phyloP scores from a whole-genome alignment of 2,797 vertebrate species.

The Paedocypris micromegethes region DNA sequence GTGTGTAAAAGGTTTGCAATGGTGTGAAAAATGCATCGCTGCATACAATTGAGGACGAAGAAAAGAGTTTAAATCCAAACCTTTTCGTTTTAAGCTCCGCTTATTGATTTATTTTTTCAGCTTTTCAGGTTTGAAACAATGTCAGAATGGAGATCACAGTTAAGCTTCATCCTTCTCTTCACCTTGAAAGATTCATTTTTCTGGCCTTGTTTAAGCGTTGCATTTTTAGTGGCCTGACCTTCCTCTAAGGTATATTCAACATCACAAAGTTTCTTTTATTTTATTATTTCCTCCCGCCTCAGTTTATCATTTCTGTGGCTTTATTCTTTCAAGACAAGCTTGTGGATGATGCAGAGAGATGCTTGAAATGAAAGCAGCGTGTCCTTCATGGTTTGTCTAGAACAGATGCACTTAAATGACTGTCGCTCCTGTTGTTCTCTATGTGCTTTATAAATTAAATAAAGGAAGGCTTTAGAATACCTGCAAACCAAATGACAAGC shows the following conservation, averaged over 20 bases:
- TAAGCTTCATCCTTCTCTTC: slow-evolving; percentile 1
- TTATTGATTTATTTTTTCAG: slow-evolving; percentile 1
- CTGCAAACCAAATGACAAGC: too few species aligned
- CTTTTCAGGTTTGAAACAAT: not conserved
- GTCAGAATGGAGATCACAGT: not conserved
- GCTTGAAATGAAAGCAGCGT: not conserved
- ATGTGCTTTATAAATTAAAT: too few species aligned
- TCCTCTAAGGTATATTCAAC: slow-evolving; percentile 38
- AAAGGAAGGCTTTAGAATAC: too few species aligned
- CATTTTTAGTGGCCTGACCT: slow-evolving; percentile 31
- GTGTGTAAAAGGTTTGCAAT: slow-evolving; percentile 1
- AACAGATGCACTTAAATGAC: not conserved
- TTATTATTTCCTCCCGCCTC: not conserved
- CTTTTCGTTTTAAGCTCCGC: slow-evolving; percentile 9
- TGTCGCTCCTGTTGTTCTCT: not conserved
- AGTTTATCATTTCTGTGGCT: not conserved
- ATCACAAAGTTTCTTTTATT: slow-evolving; percentile 19
- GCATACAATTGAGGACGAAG: too few species aligned
- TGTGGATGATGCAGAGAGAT: too few species aligned
- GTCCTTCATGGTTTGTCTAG: slow-evolving; percentile 38
- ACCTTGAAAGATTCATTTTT: not conserved
- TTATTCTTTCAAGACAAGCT: slow-evolving; percentile 21
- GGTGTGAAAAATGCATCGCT: not conserved
- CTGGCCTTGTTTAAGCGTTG: slow-evolving; percentile 7
- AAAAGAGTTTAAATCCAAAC: not conserved